Conservation (phyloP, 1,140 invertebrate genomes). For the Drosophila bocki region DNA sequence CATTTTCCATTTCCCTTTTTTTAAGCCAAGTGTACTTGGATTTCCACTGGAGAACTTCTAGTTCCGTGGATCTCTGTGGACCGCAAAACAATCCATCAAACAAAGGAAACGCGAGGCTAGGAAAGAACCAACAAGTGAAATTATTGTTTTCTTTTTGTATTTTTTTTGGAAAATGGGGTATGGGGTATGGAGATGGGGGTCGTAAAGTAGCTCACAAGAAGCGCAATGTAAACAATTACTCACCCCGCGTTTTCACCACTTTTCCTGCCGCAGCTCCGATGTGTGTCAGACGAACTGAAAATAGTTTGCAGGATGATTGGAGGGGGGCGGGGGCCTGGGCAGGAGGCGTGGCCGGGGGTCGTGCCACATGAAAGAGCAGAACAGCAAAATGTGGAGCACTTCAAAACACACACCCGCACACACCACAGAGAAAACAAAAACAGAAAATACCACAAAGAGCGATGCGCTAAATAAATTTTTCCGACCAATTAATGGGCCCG, state of each 20-base stretch:
- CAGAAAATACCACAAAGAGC: constrained; percentile 13
- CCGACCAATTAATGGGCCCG: constrained; percentile 66
- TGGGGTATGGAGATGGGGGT: constrained; percentile 1
- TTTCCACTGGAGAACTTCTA: constrained; percentile 9
- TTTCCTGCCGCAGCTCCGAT: constrained; percentile 46
- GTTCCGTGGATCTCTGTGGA: constrained; percentile 29
- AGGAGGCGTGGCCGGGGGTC: constrained; percentile 6
- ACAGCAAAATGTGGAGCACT: constrained; percentile 66
- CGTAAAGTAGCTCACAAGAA: constrained; percentile 58
- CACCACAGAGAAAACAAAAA: constrained; percentile 24
- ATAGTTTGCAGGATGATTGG: constrained; percentile 67
- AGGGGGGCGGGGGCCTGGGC: neutral
- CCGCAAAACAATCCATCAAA: constrained; percentile 70
- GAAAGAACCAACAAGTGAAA: constrained; percentile 44
- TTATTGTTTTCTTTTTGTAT: neutral
- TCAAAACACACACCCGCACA: constrained; percentile 21
- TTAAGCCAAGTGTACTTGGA: neutral
- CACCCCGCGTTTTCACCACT: constrained; percentile 18
- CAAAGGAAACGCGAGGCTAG: constrained; percentile 42
- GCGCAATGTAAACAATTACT: constrained; percentile 56
- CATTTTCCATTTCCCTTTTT: neutral
- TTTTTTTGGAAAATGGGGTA: neutral
- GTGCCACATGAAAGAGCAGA: constrained; percentile 67
- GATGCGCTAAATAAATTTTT: constrained; percentile 51
- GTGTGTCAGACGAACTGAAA: constrained; percentile 73